phyloP scores from a whole-genome alignment of 2,888 invertebrate species.

The Plagodis pulveraria region DNA sequence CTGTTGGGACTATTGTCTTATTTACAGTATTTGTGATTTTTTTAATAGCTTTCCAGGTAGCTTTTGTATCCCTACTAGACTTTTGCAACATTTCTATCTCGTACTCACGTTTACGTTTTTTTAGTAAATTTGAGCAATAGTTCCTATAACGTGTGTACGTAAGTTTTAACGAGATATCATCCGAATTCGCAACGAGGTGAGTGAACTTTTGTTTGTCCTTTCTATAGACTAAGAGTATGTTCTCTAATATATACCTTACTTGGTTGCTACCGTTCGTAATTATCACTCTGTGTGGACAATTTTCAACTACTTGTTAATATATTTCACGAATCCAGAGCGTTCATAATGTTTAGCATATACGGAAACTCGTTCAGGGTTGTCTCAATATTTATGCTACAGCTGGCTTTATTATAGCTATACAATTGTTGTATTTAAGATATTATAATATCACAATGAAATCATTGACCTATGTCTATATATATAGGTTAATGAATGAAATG shows the following conservation, averaged over 20 bases:
- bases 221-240: slow-evolving; percentile 17
- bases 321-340: slow-evolving; percentile 44
- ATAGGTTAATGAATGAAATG: too few relatives aligned
- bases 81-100: too few relatives aligned
- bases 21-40: too few relatives aligned
- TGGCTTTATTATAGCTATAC: neutral
- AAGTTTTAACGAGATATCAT: too few relatives aligned
- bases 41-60: too few relatives aligned
- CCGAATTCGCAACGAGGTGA: slow-evolving; percentile 21
- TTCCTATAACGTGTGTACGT: too few relatives aligned
- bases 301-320: slow-evolving; percentile 46
- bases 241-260: neutral
- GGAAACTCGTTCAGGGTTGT: slow-evolving; percentile 2
- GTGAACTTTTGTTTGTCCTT: slow-evolving; percentile 35
- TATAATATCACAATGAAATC: neutral
- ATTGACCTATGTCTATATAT: neutral
- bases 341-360: slow-evolving; percentile 24
- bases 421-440: neutral
- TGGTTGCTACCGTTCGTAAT: slow-evolving; percentile 37
- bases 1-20: too few relatives aligned
- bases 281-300: slow-evolving; percentile 44
- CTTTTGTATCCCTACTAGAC: too few relatives aligned
- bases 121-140: too few relatives aligned
- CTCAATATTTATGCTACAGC: neutral
- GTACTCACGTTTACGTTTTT: too few relatives aligned